A percentile compares a stretch with the other conserved stretches of the same genome.
Conservation (phyloP, 2,113 vertebrate genomes). For the Ammodytes dubius region DNA sequence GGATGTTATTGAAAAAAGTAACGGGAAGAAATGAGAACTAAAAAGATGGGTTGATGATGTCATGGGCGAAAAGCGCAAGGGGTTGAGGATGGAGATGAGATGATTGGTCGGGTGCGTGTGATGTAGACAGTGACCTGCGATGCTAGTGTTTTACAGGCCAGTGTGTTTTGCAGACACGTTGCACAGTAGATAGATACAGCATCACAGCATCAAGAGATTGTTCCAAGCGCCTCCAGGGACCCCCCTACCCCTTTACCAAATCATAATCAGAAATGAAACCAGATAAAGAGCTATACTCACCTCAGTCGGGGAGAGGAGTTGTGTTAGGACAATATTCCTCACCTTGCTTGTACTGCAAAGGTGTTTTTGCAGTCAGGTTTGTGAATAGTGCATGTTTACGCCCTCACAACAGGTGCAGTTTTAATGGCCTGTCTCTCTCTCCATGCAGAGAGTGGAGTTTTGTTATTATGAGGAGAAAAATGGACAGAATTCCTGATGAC, state of each 20-base stretch:
- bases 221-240: conserved; percentile 11
- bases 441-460: conserved; percentile 24
- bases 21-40: conserved; percentile 1
- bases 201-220: conserved; percentile 17
- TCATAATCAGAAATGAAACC: conserved; percentile 13
- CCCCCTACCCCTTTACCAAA: conserved; percentile 12
- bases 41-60: background rate
- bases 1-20: background rate
- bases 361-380: conserved; percentile 32
- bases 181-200: conserved; percentile 2
- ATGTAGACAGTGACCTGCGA: conserved; percentile 65
- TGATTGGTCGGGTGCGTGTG: background rate
- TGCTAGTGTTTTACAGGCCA: conserved; percentile 27
- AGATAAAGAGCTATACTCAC: conserved; percentile 38
- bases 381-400: conserved; percentile 58
- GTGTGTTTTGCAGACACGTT: conserved; percentile 2
- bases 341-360: conserved; percentile 20
- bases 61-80: background rate
- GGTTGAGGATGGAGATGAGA: conserved; percentile 20
- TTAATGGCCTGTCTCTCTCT: conserved; percentile 68
- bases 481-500: conserved; percentile 46
- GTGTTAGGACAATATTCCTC: conserved; percentile 38
- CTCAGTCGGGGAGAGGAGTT: conserved; percentile 9
- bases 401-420: conserved; percentile 71
- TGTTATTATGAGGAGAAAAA: conserved; percentile 40